phyloP scores from a whole-genome alignment of 2,113 vertebrate genomes.

The Galemys pyrenaicus region DNA sequence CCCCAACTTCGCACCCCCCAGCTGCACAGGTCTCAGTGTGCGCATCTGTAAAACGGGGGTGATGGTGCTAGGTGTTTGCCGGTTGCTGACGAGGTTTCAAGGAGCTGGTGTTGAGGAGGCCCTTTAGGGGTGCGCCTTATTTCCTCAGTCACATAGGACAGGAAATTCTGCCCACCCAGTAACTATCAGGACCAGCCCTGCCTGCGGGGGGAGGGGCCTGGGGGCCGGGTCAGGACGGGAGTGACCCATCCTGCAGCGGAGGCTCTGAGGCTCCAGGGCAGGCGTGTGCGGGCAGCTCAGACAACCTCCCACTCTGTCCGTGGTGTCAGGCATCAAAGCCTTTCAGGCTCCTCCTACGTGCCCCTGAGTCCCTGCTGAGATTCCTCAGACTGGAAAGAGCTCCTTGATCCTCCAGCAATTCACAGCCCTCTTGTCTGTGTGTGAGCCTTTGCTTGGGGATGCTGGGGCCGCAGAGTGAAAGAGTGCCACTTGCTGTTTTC shows the following conservation, averaged over 20 bases:
- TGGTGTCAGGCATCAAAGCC: neutral
- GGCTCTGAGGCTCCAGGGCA: neutral
- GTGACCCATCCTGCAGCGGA: neutral
- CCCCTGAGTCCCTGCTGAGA: neutral
- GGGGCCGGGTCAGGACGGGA: neutral
- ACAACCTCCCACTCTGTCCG: neutral
- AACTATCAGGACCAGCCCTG: neutral
- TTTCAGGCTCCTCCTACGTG: neutral
- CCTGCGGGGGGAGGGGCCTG: neutral
- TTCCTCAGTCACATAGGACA: neutral
- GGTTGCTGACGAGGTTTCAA: neutral
- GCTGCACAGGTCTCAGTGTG: neutral
- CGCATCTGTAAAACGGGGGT: neutral
- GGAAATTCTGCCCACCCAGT: neutral
- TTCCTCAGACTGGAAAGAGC: neutral
- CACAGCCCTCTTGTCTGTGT: neutral
- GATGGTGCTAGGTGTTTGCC: neutral
- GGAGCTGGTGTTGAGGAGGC: neutral
- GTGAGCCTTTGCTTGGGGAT: neutral
- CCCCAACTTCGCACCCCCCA: no score
- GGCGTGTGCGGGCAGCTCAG: neutral
- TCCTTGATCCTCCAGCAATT: neutral
- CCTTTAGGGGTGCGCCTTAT: neutral
- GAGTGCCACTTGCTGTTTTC: neutral
- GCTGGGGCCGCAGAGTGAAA: neutral